These are phyloP conservation scores for Pelusios castaneus DNA, from an alignment of 2,113 vertebrate species.

Conservation along the genomic window DNA sequence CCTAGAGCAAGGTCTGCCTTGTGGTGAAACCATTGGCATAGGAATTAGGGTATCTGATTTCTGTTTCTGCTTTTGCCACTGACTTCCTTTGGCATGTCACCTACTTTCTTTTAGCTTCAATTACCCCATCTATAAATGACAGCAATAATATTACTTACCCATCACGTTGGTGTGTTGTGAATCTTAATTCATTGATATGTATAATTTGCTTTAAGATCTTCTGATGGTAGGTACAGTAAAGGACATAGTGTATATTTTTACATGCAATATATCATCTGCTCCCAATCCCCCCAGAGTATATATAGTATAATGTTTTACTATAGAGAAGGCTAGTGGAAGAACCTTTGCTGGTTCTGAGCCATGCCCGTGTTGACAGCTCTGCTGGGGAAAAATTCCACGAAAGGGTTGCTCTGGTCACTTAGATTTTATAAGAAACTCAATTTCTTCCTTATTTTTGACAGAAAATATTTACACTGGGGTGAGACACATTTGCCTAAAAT, in stretches of 20 bases:
- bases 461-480: background rate
- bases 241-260: background rate
- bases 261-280: background rate
- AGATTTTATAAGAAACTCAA: background rate
- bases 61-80: background rate
- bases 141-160: constrained; percentile 31
- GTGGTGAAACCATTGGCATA: background rate
- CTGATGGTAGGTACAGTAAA: background rate
- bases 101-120: background rate
- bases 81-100: constrained; percentile 16
- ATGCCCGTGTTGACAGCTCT: background rate
- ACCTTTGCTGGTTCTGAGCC: background rate
- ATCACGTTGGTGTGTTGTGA: background rate
- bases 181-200: background rate
- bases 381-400: background rate
- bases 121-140: constrained; percentile 8
- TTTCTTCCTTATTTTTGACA: background rate
- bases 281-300: background rate
- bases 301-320: background rate
- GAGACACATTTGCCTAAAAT: too few relatives aligned
- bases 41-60: background rate
- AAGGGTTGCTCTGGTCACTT: background rate
- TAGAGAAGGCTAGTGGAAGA: background rate
- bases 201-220: background rate
- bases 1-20: background rate